phyloP scores from a whole-genome alignment of 1,140 invertebrate species.

The Calephelis nemesis region DNA sequence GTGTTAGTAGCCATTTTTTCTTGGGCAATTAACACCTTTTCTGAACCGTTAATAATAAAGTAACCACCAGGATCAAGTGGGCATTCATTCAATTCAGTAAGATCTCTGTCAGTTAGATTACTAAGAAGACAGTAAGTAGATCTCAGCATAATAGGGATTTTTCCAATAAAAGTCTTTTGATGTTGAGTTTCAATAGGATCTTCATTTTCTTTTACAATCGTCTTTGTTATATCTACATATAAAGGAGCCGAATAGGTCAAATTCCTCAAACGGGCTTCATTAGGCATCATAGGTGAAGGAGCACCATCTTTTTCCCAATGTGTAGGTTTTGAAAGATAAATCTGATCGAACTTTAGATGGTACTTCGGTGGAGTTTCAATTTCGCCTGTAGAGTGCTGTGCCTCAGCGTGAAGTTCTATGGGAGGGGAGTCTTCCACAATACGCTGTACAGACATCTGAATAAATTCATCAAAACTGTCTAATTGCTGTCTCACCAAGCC shows the following conservation, averaged over 20 bases:
- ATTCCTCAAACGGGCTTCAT: constrained; percentile 94
- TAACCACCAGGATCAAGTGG: constrained; percentile 98
- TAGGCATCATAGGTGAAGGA: constrained; percentile 99
- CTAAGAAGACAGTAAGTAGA: constrained; percentile 97
- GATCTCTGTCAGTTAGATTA: constrained; percentile 97
- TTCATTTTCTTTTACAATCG: constrained; percentile 93
- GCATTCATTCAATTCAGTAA: constrained; percentile 99
- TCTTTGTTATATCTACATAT: constrained; percentile 99
- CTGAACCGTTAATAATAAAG: constrained; percentile 97
- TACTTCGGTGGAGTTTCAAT: constrained; percentile 95
- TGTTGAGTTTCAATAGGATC: constrained; percentile 96
- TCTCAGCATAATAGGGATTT: constrained; percentile 99
- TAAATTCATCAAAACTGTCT: constrained; percentile 99
- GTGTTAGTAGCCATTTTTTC: constrained; percentile 99
- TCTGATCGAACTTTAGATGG: constrained; percentile 98
- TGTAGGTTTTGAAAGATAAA: constrained; percentile 98
- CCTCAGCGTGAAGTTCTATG: constrained; percentile 98
- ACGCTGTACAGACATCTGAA: constrained; percentile 99
- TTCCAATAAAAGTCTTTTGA: constrained; percentile 99
- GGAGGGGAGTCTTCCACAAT: constrained; percentile 99
- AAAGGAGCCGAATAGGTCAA: constrained; percentile 97
- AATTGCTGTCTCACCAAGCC: constrained; percentile 98
- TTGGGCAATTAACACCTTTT: constrained; percentile 98
- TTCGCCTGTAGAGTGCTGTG: constrained; percentile 95
- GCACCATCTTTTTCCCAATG: constrained; percentile 99